Base-by-base conservation (phyloP, 2,113 vertebrate species). In the Pelmatolapia mariae region DNA sequence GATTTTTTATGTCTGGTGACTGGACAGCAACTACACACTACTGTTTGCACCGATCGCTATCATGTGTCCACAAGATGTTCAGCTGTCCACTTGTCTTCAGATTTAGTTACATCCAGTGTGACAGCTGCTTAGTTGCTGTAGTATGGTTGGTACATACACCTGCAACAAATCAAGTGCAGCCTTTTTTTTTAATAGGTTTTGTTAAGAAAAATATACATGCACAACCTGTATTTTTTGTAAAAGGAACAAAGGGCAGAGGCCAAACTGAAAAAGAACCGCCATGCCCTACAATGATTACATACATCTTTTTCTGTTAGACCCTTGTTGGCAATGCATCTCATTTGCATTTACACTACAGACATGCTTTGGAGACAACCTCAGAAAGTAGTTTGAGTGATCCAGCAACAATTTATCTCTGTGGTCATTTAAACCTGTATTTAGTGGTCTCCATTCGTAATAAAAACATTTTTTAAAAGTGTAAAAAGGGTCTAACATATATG, bases 351-450 rank as follows among this genome's bases (percentile, higher is more conserved):
- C 40, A 26, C 38, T 45, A 73, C 38, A 45, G 15, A 73, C 26
- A 26, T 73, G 38, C 15, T 73, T 45, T 45, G 8, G 38, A 73
- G 68, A 73, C 2, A 45, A 18, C 22, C 40, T 45, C 13, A 26
- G 40, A 73, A 45, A 73, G 40, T 73, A 26, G 22, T 73, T 73
- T 45, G 68, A 45, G 5, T 73, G 68, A 73, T 73, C 22, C 68
- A 73, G 40, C 15, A 26, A 45, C 22, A 45, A 73, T 18, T 43
- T 43, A 18, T 73, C 5, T 73, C n/a, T 15, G 2, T 45, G 22
- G 4, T 11, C 15, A 45, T 73, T 73, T 45, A 45, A 26, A 45
- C 1, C 22, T 73, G 40, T 45, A 73, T 73, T 73, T 45, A 73
- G 5, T 26, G 0, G 2, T 45, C n/a, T 45, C 68, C 68, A 73